Conservation (phyloP, 2,888 invertebrate genomes). For the Mythimna albipuncta region DNA sequence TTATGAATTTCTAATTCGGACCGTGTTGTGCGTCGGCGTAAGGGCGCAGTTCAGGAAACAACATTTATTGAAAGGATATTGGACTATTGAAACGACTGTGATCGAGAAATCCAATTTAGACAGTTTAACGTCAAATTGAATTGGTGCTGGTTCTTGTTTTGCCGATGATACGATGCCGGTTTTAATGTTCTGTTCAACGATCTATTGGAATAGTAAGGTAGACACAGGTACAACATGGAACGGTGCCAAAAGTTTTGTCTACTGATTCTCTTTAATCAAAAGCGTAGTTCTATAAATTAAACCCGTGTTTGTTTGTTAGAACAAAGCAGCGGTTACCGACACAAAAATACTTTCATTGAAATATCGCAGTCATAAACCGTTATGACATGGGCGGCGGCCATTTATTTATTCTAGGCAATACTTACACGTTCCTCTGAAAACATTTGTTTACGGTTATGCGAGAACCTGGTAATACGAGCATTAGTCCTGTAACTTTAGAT, state of each 20-base stretch:
- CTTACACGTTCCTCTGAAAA: slow-evolving; percentile 68
- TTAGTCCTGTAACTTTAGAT: slow-evolving; percentile 24
- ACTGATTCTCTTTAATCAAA: slow-evolving; percentile 73
- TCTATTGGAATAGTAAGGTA: slow-evolving; percentile 39
- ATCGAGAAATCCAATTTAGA: slow-evolving; percentile 44
- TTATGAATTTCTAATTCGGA: slow-evolving; percentile 60
- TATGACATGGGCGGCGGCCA: slow-evolving; percentile 70
- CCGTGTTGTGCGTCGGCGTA: slow-evolving; percentile 40
- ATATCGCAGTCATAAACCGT: slow-evolving; percentile 79
- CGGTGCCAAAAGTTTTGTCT: slow-evolving; percentile 71
- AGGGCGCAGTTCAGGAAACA: slow-evolving; percentile 44
- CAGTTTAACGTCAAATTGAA: slow-evolving; percentile 23
- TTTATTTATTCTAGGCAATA: slow-evolving; percentile 76
- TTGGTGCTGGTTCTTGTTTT: slow-evolving; percentile 30
- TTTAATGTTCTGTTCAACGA: slow-evolving; percentile 17
- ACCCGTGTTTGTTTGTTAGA: slow-evolving; percentile 71
- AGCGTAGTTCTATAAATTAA: slow-evolving; percentile 74
- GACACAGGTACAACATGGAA: slow-evolving; percentile 66
- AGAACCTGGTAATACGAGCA: slow-evolving; percentile 16
- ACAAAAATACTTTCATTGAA: slow-evolving; percentile 82
- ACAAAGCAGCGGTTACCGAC: slow-evolving; percentile 73
- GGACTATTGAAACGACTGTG: slow-evolving; percentile 41
- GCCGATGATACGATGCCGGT: slow-evolving; percentile 11
- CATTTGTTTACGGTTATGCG: slow-evolving; percentile 71
- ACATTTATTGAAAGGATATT: slow-evolving; percentile 60